Percentiles rank a stretch among this genome's conserved stretches.
These are phyloP conservation scores for Thaumatotibia leucotreta DNA, from an alignment of 1,140 invertebrate species.

Conservation along the genomic window DNA sequence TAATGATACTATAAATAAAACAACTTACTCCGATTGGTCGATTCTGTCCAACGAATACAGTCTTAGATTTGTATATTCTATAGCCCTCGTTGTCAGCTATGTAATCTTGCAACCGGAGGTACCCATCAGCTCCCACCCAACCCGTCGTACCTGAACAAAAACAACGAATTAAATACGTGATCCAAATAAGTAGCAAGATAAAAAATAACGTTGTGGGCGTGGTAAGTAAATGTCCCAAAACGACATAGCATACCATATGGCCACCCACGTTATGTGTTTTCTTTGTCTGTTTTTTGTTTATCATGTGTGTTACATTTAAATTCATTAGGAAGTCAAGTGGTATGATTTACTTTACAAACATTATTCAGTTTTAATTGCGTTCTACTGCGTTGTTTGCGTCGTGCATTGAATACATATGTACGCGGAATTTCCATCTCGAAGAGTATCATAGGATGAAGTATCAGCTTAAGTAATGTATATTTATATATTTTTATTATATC, in stretches of 20 bases:
- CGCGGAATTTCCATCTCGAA: no score
- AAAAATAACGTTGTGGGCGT: conserved; percentile 2
- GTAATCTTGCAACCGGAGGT: conserved; percentile 89
- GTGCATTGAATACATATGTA: background rate
- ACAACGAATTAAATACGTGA: conserved; percentile 15
- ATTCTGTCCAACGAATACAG: conserved; percentile 85
- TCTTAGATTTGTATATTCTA: conserved; percentile 88
- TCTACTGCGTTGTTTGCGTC: background rate
- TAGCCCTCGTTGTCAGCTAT: conserved; percentile 89
- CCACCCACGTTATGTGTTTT: background rate
- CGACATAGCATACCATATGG: background rate
- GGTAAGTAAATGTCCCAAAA: conserved; percentile 6
- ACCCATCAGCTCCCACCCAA: conserved; percentile 90
- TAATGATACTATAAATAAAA: no score
- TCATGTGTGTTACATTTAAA: background rate
- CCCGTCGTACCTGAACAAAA: conserved; percentile 80
- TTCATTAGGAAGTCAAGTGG: background rate
- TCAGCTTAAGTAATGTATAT: no score
- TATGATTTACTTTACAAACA: background rate
- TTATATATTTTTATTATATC: no score
- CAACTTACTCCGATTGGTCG: conserved; percentile 77
- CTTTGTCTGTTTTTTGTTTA: background rate
- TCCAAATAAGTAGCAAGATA: background rate
- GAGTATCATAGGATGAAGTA: no score
- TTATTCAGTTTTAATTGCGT: background rate